Base-by-base conservation (phyloP, 2,797 vertebrate genomes). In the Botia kubotai region DNA sequence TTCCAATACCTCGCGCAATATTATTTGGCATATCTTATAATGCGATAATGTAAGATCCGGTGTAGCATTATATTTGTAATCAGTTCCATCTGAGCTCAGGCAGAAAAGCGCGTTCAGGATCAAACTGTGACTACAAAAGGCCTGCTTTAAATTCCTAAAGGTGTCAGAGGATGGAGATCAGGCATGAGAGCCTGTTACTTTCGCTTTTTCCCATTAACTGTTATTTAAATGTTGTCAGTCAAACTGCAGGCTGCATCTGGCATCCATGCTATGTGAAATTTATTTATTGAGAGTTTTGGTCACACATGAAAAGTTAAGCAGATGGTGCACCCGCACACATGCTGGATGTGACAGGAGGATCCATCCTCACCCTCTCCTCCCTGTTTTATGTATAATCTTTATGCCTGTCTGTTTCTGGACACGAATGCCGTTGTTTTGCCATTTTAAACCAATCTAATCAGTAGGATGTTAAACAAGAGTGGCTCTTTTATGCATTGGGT, bases 361-460 rank as follows among this genome's bases (percentile, higher is more conserved):
- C 79, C 68, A 71, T 39, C 79, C 79, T 84, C 85, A 75, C 78
- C 80, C 67, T 88, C 81, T 87, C 86, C 87, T 71, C 66, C 81
- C 85, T 6, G 81, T 90, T 92, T 90, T 92, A 92, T 93, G 91
- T 91, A 92, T 93, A 94, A 94, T 95, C 92, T 94, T 93, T 92
- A 93, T 93, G 90, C 91, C 88, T 91, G 92, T 88, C 91, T 91
- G 89, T 93, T 92, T 93, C 92, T 87, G 90, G 92, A 94, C 91
- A 93, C 89, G 82, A 89, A 93, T 89, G 89, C 90, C 92, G 91
- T 94, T 94, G 92, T 91, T 93, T 88, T 91, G 93, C 91, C 90
- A 92, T 94, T 94, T 92, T 93, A 95, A 95, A 94, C 89, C 93
- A 96, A 97, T 97, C 94, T 96, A 96, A 97, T 97, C 96, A 95